phyloP scores from a whole-genome alignment of 2,113 vertebrate genomes.

The Phyllopteryx taeniolatus region DNA sequence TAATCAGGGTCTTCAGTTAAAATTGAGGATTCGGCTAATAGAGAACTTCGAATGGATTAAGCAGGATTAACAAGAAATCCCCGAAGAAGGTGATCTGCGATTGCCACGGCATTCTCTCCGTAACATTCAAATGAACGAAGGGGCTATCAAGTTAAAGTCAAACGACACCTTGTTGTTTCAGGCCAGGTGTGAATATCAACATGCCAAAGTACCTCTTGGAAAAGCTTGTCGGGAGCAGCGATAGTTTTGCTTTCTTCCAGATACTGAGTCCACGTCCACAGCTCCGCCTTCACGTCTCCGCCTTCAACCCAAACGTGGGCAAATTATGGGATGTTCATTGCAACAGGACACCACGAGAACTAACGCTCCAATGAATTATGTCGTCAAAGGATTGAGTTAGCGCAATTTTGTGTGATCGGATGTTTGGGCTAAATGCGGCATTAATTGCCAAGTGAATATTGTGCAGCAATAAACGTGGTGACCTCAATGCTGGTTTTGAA shows the following conservation, averaged over 20 bases:
- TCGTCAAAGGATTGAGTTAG: too few relatives aligned
- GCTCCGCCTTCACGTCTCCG: constrained; percentile 83
- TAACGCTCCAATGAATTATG: not conserved
- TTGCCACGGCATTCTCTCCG: too few relatives aligned
- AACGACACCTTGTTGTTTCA: not conserved
- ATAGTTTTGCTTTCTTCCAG: constrained; percentile 87
- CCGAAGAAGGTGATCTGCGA: not conserved
- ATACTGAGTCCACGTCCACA: constrained; percentile 90
- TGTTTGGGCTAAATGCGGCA: not conserved
- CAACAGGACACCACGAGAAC: not conserved
- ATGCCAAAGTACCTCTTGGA: constrained; percentile 82
- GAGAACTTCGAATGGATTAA: too few relatives aligned
- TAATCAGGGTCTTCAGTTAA: too few relatives aligned
- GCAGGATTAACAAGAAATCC: too few relatives aligned
- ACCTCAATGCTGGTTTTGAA: not conserved
- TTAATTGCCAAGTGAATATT: not conserved
- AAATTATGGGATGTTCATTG: not conserved
- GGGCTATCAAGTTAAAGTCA: too few relatives aligned
- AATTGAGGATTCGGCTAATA: too few relatives aligned
- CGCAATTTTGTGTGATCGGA: not conserved
- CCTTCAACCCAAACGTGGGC: constrained; percentile 49
- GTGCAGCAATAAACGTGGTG: not conserved
- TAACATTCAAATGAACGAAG: too few relatives aligned
- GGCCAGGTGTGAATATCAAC: not conserved
- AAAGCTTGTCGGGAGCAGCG: constrained; percentile 88